Evolutionary conservation across 1,140 invertebrate genomes (phyloP), one percentile per base, ranked within the genome.

Genomic region (Zaprionus davidi): DNA sequence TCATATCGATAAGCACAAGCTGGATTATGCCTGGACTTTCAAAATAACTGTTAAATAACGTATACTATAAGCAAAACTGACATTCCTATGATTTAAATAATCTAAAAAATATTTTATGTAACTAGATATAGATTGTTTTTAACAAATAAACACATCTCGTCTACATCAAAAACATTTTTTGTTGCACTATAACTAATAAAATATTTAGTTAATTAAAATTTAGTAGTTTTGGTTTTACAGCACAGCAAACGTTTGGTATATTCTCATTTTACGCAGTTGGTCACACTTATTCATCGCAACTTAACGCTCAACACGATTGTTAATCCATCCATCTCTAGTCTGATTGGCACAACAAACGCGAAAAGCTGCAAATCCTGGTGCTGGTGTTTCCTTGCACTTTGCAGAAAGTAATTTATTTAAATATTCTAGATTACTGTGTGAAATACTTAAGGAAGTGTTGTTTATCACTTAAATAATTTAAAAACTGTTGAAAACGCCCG

Each of bases 11-110:
- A 92, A 91, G 51, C 67, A 71, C 9, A 73, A 86, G 0, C 46
- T 92, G 9, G 79, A 90, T 17, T 91, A 59, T 15, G 92, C 88
- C 26, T 92, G 91, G 90, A 86, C 91, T 5, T 92, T 92, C 53
- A 92, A 91, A 71, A 91, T 92, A 28, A 81, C 75, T 5, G 84
- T 92, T 56, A n/a, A n/a, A 5, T 59, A 20, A 22, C n/a, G 2
- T 46, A 7, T 1, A 17, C 2, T 17, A 20, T 46, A 17, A 17
- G 2, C 15, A 24, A 12, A 11, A 12, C 46, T 22, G 2, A 24
- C 22, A 51, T 22, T 46, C 4, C 22, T 12, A 13, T 51, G 24
- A 51, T 51, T 7, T 24, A 24, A 17, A 24, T 5, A 12, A 3
- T 49, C n/a, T 41, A n/a, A 41, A 7, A 9, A 17, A 9, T 46